Percentiles rank a stretch among this genome's conserved stretches.
Conservation (phyloP, 2,797 vertebrate genomes). For the Lacerta agilis region DNA sequence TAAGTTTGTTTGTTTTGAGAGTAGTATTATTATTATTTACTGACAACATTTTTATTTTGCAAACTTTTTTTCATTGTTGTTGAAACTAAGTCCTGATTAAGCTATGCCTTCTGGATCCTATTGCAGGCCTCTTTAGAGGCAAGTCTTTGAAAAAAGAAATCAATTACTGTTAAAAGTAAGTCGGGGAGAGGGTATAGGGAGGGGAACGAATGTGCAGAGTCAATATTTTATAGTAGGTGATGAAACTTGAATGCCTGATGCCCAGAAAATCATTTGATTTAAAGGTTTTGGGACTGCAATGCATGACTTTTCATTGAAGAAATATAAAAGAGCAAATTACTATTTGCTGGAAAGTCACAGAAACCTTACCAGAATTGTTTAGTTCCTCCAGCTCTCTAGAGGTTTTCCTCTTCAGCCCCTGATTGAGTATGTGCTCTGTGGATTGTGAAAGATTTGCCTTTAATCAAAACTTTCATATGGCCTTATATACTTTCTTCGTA, state of each 20-base stretch:
- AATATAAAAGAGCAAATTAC: conserved; percentile 70
- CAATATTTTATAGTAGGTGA: conserved; percentile 58
- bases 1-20: not conserved
- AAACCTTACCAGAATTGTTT: conserved; percentile 70
- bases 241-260: conserved; percentile 58
- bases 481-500: conserved; percentile 27
- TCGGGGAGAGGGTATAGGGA: conserved; percentile 3
- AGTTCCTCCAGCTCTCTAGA: conserved; percentile 64
- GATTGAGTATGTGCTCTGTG: conserved; percentile 65
- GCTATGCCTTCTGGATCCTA: conserved; percentile 37
- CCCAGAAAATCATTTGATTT: conserved; percentile 69
- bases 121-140: conserved; percentile 37
- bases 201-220: conserved; percentile 58
- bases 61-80: conserved; percentile 18
- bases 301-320: conserved; percentile 66
- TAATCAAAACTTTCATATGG: conserved; percentile 65
- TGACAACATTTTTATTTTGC: not conserved
- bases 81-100: conserved; percentile 46
- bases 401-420: conserved; percentile 56
- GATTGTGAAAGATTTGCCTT: conserved; percentile 70
- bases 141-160: conserved; percentile 55
- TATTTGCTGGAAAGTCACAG: conserved; percentile 66
- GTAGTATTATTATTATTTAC: not conserved
- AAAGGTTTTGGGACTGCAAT: conserved; percentile 64
- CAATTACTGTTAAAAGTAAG: conserved; percentile 48